Evolutionary conservation across 2,888 invertebrate genomes (phyloP), one percentile per base, ranked within the genome.

Genomic region (Nasonovia ribisnigri): DNA sequence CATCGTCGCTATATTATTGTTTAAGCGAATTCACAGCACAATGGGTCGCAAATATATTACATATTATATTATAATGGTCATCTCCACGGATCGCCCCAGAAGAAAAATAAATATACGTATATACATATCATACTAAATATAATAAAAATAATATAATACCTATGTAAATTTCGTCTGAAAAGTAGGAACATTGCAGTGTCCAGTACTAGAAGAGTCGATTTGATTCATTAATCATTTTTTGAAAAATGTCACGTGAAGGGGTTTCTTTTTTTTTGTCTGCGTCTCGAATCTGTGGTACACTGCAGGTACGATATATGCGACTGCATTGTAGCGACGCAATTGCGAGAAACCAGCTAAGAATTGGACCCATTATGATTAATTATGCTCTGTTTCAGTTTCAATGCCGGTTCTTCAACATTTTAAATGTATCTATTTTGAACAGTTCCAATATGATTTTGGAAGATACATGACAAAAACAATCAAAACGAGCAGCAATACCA

Each of bases 11-110:
- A 67, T 36, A 67, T 67, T n/a, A n/a, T n/a, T n/a, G n/a, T n/a
- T n/a, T 36, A 84, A 90, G 77, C 51, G 36, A 90, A 77, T 90
- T 90, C 60, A 77, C 77, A 16, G 51, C 36, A 90, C 90, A 90
- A 90, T 90, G 77, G 77, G 48, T 84, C 51, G 51, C 90, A 90
- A 77, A 36, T 42, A 36, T 87, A 43, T 36, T 77, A 26, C 57
- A 26, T 57, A 77, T 36, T 57, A 77, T 36, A 77, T 77, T 67
- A 90, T 90, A 24, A 48, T 48, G 36, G 77, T 67, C 67, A 67
- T 67, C 90, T 46, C 36, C 46, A 20, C 77, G 77, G 60, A 46
- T 46, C 16, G 36, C 29, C 6, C 29, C n/a, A n/a, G n/a, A 5
- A n/a, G 67, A 77, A 36, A 8, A 36, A 77, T 77, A 8, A 36